A percentile compares a stretch with the other conserved stretches of the same genome.
These are phyloP conservation scores for Rhagophthalmus giganteus DNA, from an alignment of 2,888 invertebrate species.

Conservation along the genomic window DNA sequence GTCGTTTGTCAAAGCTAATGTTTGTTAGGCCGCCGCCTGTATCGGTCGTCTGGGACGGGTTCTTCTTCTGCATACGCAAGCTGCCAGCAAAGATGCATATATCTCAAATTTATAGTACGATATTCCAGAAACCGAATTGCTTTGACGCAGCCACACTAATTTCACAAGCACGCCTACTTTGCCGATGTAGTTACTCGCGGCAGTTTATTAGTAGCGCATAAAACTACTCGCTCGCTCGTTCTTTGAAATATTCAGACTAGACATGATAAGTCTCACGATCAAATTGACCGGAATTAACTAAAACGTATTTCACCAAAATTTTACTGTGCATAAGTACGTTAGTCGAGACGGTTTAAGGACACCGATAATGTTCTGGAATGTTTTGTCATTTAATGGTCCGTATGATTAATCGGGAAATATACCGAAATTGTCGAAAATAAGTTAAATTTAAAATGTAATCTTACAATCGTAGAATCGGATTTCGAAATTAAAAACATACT, in stretches of 20 bases:
- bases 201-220: conserved; percentile 49
- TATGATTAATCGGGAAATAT: too few relatives aligned
- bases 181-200: conserved; percentile 38
- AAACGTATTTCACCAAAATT: too few relatives aligned
- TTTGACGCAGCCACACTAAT: conserved; percentile 44
- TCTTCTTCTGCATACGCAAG: conserved; percentile 43
- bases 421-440: too few relatives aligned
- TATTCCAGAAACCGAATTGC: conserved; percentile 43
- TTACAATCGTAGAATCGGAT: not conserved
- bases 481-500: not conserved
- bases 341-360: too few relatives aligned
- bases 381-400: too few relatives aligned
- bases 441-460: too few relatives aligned
- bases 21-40: conserved; percentile 40
- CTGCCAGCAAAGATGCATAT: conserved; percentile 32
- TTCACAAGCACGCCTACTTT: conserved; percentile 45
- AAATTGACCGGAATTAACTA: not conserved
- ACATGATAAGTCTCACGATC: conserved; percentile 37
- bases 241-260: conserved; percentile 46
- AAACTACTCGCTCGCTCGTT: conserved; percentile 44
- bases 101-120: conserved; percentile 46
- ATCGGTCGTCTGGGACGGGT: conserved; percentile 36
- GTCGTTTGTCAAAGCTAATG: conserved; percentile 56
- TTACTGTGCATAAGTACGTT: too few relatives aligned
- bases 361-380: too few relatives aligned